Percentiles rank a stretch among this genome's conserved stretches.
These are phyloP conservation scores for Dinocampus coccinellae DNA, from an alignment of 2,888 invertebrate genomes.

Conservation along the genomic window DNA sequence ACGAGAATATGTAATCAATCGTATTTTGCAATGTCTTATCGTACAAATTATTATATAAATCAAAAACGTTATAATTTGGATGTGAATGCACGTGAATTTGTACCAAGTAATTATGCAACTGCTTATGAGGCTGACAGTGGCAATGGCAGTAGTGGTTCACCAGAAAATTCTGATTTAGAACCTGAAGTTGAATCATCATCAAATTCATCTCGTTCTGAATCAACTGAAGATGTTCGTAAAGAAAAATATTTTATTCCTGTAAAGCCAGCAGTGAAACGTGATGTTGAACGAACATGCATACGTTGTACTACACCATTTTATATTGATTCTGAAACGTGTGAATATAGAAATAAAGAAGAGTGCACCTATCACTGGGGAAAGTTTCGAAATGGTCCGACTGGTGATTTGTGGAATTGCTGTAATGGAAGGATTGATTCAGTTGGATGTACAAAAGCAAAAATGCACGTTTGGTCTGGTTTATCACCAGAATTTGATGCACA, in stretches of 20 bases:
- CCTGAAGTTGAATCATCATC: constrained; percentile 46
- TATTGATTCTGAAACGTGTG: constrained; percentile 76
- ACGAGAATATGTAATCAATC: constrained; percentile 73
- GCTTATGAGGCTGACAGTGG: constrained; percentile 58
- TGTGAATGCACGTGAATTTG: constrained; percentile 79
- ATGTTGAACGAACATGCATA: constrained; percentile 74
- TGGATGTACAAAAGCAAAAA: constrained; percentile 77
- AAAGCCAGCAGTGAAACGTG: background rate
- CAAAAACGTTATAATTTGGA: constrained; percentile 70
- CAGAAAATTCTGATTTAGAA: constrained; percentile 58
- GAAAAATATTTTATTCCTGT: background rate
- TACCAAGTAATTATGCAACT: constrained; percentile 69
- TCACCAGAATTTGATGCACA: constrained; percentile 81
- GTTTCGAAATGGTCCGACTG: constrained; percentile 66
- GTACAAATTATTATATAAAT: constrained; percentile 68
- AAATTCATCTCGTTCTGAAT: constrained; percentile 33
- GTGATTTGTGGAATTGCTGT: constrained; percentile 76
- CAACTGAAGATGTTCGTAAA: constrained; percentile 66
- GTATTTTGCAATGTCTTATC: constrained; percentile 4
- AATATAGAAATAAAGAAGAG: constrained; percentile 76
- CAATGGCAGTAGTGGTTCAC: constrained; percentile 56
- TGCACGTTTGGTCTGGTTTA: constrained; percentile 85
- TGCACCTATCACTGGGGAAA: constrained; percentile 95
- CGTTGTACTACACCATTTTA: constrained; percentile 82
- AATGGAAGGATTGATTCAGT: constrained; percentile 69